phyloP scores from a whole-genome alignment of 2,113 vertebrate species.

The Platysternon megacephalum region DNA sequence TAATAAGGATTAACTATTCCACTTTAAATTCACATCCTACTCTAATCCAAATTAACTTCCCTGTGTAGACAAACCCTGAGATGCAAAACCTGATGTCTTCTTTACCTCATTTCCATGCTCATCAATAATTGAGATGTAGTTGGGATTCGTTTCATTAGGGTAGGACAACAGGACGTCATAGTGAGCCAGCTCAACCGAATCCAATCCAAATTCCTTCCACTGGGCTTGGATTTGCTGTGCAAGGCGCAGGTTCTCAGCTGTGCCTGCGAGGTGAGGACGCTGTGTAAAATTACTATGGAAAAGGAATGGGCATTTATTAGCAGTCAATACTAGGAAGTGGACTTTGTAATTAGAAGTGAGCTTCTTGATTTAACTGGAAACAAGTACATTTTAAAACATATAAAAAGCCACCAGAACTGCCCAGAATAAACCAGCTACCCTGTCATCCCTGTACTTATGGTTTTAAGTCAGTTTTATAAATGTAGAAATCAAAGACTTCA shows the following conservation, averaged over 20 bases:
- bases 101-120: slow-evolving; percentile 87
- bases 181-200: slow-evolving; percentile 87
- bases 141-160: slow-evolving; percentile 87
- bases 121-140: slow-evolving; percentile 91
- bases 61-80: not conserved
- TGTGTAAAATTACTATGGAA: slow-evolving; percentile 90
- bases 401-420: not conserved
- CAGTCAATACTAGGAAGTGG: not conserved
- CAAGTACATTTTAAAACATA: not conserved
- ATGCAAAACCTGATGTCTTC: not conserved
- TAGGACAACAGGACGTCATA: slow-evolving; percentile 96
- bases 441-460: not conserved
- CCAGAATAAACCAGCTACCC: not conserved
- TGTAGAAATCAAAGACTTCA: not conserved
- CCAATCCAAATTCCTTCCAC: slow-evolving; percentile 92
- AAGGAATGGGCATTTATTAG: slow-evolving; percentile 16
- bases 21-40: not conserved
- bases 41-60: not conserved
- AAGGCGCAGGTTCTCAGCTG: slow-evolving; percentile 87
- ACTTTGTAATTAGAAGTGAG: slow-evolving; percentile 13
- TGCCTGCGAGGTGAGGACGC: slow-evolving; percentile 93
- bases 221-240: slow-evolving; percentile 88
- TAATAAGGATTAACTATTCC: not conserved
- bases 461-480: not conserved
- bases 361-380: not conserved